Percentiles rank a stretch among this genome's conserved stretches.
Evolutionary conservation across 2,888 invertebrate genomes (phyloP).

Genomic region (Nomada ruficornis): DNA sequence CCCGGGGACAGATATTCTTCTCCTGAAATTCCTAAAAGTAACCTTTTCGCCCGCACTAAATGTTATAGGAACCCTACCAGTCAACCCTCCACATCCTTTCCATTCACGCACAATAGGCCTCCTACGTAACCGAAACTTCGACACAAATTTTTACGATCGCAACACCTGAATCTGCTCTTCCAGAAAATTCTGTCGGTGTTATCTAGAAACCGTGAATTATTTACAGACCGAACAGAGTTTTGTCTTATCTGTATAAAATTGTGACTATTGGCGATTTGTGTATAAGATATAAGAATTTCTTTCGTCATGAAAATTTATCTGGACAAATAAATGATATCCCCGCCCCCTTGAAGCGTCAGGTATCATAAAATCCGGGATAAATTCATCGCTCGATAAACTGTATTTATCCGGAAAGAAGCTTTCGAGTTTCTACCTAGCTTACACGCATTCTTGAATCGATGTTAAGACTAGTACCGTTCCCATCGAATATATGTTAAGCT

Average conservation of each 20-base stretch:
- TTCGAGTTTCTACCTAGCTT: no score
- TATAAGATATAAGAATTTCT: neutral
- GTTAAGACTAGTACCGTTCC: no score
- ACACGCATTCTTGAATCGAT: no score
- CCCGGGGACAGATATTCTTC: no score
- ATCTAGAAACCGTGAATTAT: no score
- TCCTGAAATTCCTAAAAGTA: neutral
- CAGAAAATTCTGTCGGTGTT: no score
- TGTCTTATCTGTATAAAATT: neutral
- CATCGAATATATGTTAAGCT: no score
- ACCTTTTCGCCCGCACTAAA: neutral
- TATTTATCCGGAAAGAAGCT: no score
- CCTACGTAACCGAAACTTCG: neutral
- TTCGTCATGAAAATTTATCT: neutral
- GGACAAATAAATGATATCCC: neutral
- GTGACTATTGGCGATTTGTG: neutral
- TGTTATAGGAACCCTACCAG: neutral
- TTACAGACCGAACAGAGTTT: neutral
- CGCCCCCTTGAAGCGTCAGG: neutral
- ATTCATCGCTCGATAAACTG: neutral
- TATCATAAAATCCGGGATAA: neutral
- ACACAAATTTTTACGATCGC: neutral
- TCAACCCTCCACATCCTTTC: neutral
- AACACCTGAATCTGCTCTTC: neutral
- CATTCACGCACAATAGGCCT: neutral